Evolutionary conservation across 1,140 invertebrate species (phyloP), one percentile per base, ranked within the genome.

Genomic region (Anastatus disparis): DNA sequence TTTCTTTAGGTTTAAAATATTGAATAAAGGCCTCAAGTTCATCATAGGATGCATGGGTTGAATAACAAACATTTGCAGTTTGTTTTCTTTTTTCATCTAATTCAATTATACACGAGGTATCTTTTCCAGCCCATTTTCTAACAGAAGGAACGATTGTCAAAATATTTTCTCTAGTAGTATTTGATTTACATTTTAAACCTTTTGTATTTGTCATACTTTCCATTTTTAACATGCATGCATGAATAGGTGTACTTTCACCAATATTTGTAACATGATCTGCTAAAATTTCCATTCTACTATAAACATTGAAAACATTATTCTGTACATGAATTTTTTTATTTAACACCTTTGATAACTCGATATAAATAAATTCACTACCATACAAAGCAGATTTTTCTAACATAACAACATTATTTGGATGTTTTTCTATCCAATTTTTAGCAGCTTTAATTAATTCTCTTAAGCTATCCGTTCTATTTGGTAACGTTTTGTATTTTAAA

Each of bases 301-400:
- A 89, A 68, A 76, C 78, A 0, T 82, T 8, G 55, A 78, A 84
- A 2, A 81, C 68, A 8, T 44, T 12, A 8, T 78, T 6, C 69
- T 77, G 80, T 3, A 91, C 87, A 79, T 89, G 89, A 35, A 91
- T 87, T 74, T 86, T 87, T 42, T 81, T 82, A 4, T 85, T 82
- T n/a, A 90, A 81, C 42, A 62, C 64, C 65, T 86, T 80, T 22
- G 81, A 87, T 24, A 92, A 81, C 73, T 89, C 85, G 20, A 87
- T 88, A 68, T 88, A 91, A 1, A 91, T 77, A 80, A 82, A 88
- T 74, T 92, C 91, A 40, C 87, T 88, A 0, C 90, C 90, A 72
- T 88, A 90, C 42, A 80, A 82, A 2, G 88, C 88, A 7, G 87
- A 82, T 38, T 86, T 86, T 71, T 85, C 81, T 3, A 92, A 73